Percentiles rank a stretch among this genome's conserved stretches.
phyloP scores from a whole-genome alignment of 2,113 vertebrate genomes.

The Rhea americana region DNA sequence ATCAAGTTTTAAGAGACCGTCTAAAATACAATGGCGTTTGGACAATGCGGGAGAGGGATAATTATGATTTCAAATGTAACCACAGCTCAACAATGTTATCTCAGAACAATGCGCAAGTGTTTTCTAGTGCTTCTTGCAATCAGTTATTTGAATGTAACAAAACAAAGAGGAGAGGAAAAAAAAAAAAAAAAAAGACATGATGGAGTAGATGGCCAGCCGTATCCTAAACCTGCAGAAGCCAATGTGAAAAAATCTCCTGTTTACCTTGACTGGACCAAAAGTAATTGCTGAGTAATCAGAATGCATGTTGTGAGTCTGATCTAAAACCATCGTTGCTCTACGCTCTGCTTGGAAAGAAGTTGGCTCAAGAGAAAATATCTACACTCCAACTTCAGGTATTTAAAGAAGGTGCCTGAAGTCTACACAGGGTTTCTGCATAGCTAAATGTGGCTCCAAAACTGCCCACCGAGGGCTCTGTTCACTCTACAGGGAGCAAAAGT shows the following conservation, averaged over 20 bases:
- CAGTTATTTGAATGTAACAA: conserved; percentile 8
- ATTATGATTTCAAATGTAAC: conserved; percentile 45
- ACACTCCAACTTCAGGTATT: neutral
- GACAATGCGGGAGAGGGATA: conserved; percentile 37
- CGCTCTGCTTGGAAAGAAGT: neutral
- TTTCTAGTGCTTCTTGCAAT: conserved; percentile 18
- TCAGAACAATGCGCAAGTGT: conserved; percentile 3
- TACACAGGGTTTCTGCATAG: conserved; percentile 29
- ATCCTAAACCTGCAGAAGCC: neutral
- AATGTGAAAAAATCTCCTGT: neutral
- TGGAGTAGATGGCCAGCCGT: neutral
- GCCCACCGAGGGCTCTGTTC: neutral
- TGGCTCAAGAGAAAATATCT: neutral
- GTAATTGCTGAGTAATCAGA: neutral
- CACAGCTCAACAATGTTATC: conserved; percentile 29
- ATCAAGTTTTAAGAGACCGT: conserved; percentile 22
- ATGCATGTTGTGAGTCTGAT: neutral
- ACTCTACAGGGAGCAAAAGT: neutral
- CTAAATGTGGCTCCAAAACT: neutral
- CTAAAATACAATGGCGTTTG: conserved; percentile 46
- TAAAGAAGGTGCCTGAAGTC: conserved; percentile 16
- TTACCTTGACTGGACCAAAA: neutral
- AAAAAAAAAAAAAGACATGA: neutral
- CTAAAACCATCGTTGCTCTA: neutral
- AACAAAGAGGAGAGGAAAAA: conserved; percentile 1